These are phyloP conservation scores for Lepidocolaptes lacrymiger DNA, from an alignment of 2,797 vertebrate species.

Conservation along the genomic window DNA sequence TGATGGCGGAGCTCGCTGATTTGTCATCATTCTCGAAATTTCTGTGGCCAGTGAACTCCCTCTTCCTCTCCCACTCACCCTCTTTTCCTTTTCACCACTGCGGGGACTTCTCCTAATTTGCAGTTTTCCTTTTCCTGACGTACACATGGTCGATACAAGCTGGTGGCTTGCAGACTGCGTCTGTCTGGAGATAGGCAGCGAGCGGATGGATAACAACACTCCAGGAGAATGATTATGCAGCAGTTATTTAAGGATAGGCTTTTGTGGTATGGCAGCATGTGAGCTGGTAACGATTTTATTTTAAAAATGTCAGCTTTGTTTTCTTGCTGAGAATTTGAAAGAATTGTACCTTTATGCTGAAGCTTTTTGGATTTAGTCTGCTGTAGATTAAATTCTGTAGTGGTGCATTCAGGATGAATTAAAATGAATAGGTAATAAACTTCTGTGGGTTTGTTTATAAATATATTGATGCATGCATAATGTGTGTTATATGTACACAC, in stretches of 20 bases:
- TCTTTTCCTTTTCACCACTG: conserved; percentile 79
- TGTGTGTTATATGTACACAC: background rate
- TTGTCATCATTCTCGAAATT: conserved; percentile 83
- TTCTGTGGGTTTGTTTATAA: background rate
- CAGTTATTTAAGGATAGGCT: conserved; percentile 70
- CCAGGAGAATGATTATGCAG: conserved; percentile 68
- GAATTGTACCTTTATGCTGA: conserved; percentile 9
- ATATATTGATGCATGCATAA: background rate
- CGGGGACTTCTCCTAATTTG: conserved; percentile 78
- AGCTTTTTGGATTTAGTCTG: conserved; percentile 35
- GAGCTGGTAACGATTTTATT: conserved; percentile 73
- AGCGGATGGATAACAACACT: conserved; percentile 59
- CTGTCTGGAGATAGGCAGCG: conserved; percentile 70
- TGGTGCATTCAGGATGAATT: background rate
- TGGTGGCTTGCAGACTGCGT: conserved; percentile 78
- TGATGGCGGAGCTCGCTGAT: conserved; percentile 78
- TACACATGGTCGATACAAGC: conserved; percentile 69
- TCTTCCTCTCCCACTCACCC: conserved; percentile 79
- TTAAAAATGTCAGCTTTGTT: conserved; percentile 51
- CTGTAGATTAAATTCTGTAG: conserved; percentile 36
- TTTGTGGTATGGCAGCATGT: conserved; percentile 58
- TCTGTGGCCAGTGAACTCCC: conserved; percentile 77
- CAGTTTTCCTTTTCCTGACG: conserved; percentile 72
- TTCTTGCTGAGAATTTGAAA: conserved; percentile 11
- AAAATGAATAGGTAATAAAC: conserved; percentile 16